phyloP scores from a whole-genome alignment of 2,797 vertebrate species.

The Odontamblyopus rebecca region DNA sequence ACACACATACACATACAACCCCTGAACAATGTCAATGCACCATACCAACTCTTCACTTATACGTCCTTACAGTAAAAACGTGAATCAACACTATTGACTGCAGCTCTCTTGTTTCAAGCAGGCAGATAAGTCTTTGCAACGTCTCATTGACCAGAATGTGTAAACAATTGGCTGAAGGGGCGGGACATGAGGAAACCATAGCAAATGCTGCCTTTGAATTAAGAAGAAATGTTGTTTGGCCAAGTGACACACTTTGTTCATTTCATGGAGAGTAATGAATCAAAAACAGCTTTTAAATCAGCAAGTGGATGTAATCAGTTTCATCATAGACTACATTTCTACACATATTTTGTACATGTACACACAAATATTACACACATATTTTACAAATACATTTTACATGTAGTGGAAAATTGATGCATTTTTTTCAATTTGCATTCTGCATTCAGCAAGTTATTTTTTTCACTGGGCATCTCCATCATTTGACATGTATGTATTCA shows the following conservation, averaged over 20 bases:
- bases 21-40: background rate
- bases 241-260: conserved; percentile 32
- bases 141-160: conserved; percentile 48
- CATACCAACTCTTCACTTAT: background rate
- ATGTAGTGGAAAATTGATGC: background rate
- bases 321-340: background rate
- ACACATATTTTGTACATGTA: background rate
- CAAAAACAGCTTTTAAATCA: conserved; percentile 26
- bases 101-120: conserved; percentile 12
- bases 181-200: conserved; percentile 44
- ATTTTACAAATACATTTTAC: background rate
- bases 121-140: conserved; percentile 18
- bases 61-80: background rate
- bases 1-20: background rate
- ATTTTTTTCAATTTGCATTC: too few species aligned
- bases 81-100: conserved; percentile 21
- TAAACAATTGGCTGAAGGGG: conserved; percentile 52
- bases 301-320: background rate
- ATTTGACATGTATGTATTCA: background rate
- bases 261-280: conserved; percentile 48
- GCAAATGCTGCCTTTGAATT: conserved; percentile 52
- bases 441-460: too few species aligned
- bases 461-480: too few species aligned
- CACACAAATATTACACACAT: background rate
- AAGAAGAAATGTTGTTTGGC: conserved; percentile 51